A percentile compares a stretch with the other conserved stretches of the same genome.
phyloP scores from a whole-genome alignment of 2,888 invertebrate species.

The Papilio gigon region DNA sequence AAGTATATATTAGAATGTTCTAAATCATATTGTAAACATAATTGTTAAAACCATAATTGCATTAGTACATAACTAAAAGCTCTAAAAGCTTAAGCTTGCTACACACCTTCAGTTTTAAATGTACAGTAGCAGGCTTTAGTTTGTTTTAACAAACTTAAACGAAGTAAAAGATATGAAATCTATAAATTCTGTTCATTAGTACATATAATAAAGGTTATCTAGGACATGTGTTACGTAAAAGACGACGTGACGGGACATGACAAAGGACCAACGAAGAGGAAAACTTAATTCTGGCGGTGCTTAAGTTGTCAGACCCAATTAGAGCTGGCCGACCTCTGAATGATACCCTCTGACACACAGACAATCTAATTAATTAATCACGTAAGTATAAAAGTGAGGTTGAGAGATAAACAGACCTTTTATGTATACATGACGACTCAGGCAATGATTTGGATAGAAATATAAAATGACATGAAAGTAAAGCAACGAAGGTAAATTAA shows the following conservation, averaged over 20 bases:
- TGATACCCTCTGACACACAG: not conserved
- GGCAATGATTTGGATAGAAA: not conserved
- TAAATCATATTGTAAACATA: too few relatives aligned
- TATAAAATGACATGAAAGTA: too few relatives aligned
- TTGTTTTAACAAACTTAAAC: too few relatives aligned
- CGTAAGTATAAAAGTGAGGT: not conserved
- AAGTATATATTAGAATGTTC: too few relatives aligned
- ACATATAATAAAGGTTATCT: not conserved
- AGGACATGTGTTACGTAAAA: not conserved
- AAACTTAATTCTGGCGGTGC: slow-evolving; percentile 23
- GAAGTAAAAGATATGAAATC: not conserved
- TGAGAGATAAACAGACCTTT: not conserved
- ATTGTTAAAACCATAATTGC: too few relatives aligned
- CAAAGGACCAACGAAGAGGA: slow-evolving; percentile 2
- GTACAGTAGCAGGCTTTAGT: too few relatives aligned
- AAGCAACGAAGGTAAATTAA: too few relatives aligned
- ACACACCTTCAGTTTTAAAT: too few relatives aligned
- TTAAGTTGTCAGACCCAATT: slow-evolving; percentile 30
- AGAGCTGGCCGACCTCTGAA: slow-evolving; percentile 5
- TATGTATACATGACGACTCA: not conserved
- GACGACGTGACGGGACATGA: slow-evolving; percentile 26
- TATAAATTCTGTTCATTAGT: not conserved
- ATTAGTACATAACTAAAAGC: too few relatives aligned
- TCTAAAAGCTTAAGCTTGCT: too few relatives aligned
- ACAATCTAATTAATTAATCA: slow-evolving; percentile 21